These are phyloP conservation scores for Tychaedon coryphoeus DNA, from an alignment of 2,113 vertebrate genomes.

Conservation along the genomic window DNA sequence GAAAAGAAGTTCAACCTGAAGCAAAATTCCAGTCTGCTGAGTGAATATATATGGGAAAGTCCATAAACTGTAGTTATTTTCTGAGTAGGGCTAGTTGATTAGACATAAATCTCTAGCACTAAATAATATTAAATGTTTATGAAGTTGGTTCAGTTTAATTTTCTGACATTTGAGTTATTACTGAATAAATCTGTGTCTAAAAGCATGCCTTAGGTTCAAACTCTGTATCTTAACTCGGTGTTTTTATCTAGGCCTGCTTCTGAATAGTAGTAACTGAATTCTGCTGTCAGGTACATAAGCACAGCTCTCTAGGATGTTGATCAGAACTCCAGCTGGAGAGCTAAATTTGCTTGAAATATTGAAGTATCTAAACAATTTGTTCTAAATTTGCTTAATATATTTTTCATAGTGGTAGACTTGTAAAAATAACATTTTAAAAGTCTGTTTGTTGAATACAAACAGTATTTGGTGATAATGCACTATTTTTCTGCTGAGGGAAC, in stretches of 20 bases:
- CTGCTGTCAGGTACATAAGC: not conserved
- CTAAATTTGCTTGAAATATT: not conserved
- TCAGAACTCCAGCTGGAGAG: not conserved
- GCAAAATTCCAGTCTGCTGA: not conserved
- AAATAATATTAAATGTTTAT: slow-evolving; percentile 14
- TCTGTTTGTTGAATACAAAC: not conserved
- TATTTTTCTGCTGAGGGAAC: not conserved
- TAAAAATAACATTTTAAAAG: not conserved
- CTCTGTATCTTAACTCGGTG: not conserved
- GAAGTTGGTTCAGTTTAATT: not conserved
- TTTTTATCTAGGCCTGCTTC: not conserved
- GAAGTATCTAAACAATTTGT: not conserved
- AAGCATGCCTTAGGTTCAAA: not conserved
- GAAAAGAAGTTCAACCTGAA: not conserved
- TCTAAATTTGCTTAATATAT: not conserved
- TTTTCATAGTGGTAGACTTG: not conserved
- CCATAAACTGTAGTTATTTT: not conserved
- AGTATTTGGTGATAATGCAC: not conserved
- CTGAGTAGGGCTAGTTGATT: not conserved
- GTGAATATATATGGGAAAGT: not conserved
- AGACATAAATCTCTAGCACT: not conserved
- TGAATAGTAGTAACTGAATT: not conserved
- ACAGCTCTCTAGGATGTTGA: not conserved
- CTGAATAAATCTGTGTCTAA: not conserved
- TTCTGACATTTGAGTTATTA: not conserved